Base-by-base conservation (phyloP, 2,113 vertebrate species). In the Oryzias curvinotus region DNA sequence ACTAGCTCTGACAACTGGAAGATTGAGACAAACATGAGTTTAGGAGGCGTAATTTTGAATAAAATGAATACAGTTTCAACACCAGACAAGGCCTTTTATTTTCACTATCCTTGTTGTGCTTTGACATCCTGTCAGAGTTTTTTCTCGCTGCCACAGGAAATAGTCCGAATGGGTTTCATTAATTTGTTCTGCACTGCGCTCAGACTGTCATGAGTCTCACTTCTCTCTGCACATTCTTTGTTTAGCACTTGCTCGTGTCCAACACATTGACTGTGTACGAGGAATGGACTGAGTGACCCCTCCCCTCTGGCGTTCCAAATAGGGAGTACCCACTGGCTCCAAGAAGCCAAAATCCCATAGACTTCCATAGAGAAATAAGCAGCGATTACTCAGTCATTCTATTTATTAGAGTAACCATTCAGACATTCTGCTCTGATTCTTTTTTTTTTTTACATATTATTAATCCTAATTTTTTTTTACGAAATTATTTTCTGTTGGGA, bases 71-170 rank as follows among this genome's bases (percentile, higher is more conserved):
- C 63, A 56, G 52, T 46, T 65, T n/a, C 53, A 56, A 4, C 50
- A 41, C 58, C 13, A 58, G 68, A 74, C 45, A 50, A 61, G 15
- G n/a, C 7, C 12, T 48, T 4, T 19, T 52, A 19, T 60, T 42
- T 56, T 74, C 13, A 5, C 15, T 63, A 46, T 73, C 60, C 30
- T 41, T 26, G 8, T 17, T 68, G n/a, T 52, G 57, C 58, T 75
- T 62, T 47, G 19, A 61, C 64, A 56, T 75, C 60, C 76, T 79
- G 47, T 2, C 3, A 54, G 54, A 17, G 43, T 43, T 63, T 46
- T 75, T 10, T 63, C 45, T 19, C n/a, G 51, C 53, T 60, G 50
- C 57, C 21, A 50, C 68, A 78, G 73, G 83, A 84, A 84, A 62
- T 56, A 57, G 21, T 50, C 28, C 44, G 47, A 67, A 57, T 36